A percentile compares a stretch with the other conserved stretches of the same genome.
phyloP scores from a whole-genome alignment of 2,888 invertebrate genomes.

The Thera obeliscata region DNA sequence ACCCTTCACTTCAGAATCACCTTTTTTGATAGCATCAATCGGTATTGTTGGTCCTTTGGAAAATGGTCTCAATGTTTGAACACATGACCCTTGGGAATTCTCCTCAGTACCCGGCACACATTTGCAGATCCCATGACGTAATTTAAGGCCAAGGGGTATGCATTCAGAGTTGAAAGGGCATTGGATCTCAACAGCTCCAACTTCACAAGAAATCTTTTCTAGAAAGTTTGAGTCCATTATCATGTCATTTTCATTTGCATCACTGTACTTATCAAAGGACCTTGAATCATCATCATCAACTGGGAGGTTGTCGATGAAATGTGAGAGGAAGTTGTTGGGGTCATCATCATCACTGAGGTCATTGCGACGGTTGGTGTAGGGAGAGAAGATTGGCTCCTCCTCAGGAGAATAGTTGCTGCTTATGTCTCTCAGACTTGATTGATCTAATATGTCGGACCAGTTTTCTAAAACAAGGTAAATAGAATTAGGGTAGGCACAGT shows the following conservation, averaged over 20 bases:
- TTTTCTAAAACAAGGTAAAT: constrained; percentile 65
- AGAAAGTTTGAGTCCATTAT: constrained; percentile 78
- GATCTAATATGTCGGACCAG: constrained; percentile 79
- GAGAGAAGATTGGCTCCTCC: constrained; percentile 71
- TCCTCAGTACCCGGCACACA: constrained; percentile 87
- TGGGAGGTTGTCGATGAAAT: constrained; percentile 73
- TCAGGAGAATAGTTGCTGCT: constrained; percentile 72
- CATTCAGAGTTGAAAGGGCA: constrained; percentile 90
- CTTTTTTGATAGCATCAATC: constrained; percentile 67
- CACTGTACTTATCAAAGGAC: constrained; percentile 69
- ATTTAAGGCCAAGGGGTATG: constrained; percentile 78
- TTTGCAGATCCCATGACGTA: constrained; percentile 88
- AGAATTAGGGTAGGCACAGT: too few relatives aligned
- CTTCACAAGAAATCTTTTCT: constrained; percentile 85
- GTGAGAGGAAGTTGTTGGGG: constrained; percentile 65
- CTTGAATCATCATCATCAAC: constrained; percentile 70
- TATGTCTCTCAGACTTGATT: constrained; percentile 70
- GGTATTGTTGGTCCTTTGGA: constrained; percentile 72
- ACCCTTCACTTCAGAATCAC: constrained; percentile 57
- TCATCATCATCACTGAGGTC: constrained; percentile 70
- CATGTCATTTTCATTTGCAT: constrained; percentile 75
- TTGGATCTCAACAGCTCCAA: constrained; percentile 72
- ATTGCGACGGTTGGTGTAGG: constrained; percentile 65
- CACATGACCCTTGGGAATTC: constrained; percentile 68
- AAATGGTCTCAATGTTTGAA: constrained; percentile 64